Evolutionary conservation across 2,797 vertebrate genomes (phyloP), one percentile per base, ranked within the genome.

Genomic region (Poliocrania exsul): DNA sequence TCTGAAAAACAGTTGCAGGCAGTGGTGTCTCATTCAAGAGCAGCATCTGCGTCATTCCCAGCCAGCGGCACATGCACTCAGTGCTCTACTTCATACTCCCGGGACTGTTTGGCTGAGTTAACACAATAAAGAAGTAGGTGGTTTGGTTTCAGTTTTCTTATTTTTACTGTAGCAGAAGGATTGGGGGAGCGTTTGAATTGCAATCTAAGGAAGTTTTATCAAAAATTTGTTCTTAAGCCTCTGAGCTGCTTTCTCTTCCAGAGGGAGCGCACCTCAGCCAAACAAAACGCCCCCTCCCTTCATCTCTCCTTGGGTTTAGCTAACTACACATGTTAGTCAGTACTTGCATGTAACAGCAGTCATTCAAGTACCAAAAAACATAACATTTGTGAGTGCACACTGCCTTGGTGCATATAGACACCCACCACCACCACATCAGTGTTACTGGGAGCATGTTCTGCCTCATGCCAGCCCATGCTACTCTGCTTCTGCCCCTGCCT

Each of bases 381-480:
- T 37, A 44, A n/a, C 10, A 20, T 20, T n/a, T 28, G 5, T 33
- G 14, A 77, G 33, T 1, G 3, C 28, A 35, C 23, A 2, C 38
- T 53, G 21, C 70, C n/a, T 62, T 0, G 0, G 31, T 33, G 16
- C 35, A 7, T 4, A 10, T 11, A 70, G 40, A n/a, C 19, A 16
- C 4, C 16, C 38, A 44, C 0, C 25, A 23, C 18, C 58, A 23
- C 10, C 25, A 13, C 65, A 18, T 2, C 58, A 33, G 26, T 2
- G 13, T 7, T 44, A 17, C 18, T 4, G 46, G 16, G 11, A 79
- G 23, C 7, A 2, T 0, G 9, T 42, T 51, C 50, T 10, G 20
- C 49, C 42, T 25, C 10, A 0, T 1, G 21, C 26, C 15, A 29
- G 6, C n/a, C 67, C 1, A 0, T 11, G 35, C 62, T 9, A 1